Percentiles rank a stretch among this genome's conserved stretches.
Conservation (phyloP, 2,797 vertebrate species). For the Poecile montanus region DNA sequence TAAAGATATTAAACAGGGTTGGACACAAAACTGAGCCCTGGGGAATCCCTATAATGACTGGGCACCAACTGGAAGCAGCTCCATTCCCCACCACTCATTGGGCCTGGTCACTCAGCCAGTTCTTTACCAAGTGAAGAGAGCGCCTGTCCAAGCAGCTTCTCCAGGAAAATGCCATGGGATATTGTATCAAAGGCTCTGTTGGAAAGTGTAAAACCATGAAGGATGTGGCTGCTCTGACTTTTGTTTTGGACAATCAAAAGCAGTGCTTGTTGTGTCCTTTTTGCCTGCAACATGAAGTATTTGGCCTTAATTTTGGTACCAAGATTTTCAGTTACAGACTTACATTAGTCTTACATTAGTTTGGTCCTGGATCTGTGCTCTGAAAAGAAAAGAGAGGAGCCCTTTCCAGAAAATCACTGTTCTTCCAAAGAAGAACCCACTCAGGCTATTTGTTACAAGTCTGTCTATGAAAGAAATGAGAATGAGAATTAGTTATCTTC, state of each 20-base stretch:
- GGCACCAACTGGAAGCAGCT: not conserved
- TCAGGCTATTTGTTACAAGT: not conserved
- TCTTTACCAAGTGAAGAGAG: not conserved
- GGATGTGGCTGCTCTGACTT: not conserved
- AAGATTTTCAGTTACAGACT: not conserved
- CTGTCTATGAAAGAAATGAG: not conserved
- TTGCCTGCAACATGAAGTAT: rapidly evolving
- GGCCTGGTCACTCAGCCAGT: not conserved
- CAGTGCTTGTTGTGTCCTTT: not conserved
- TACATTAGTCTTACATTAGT: not conserved
- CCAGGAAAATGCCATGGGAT: not conserved
- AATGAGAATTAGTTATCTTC: not conserved
- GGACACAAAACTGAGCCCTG: not conserved
- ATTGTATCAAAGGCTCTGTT: not conserved
- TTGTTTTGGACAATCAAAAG: not conserved
- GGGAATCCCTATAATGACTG: not conserved
- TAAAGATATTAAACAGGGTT: not conserved
- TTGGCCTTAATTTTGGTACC: not conserved
- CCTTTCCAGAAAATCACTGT: not conserved
- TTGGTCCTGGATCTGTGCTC: not conserved
- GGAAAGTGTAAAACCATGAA: not conserved
- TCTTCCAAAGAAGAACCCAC: not conserved
- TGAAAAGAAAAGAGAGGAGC: not conserved
- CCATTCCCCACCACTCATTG: not conserved
- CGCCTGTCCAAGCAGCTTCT: not conserved